Evolutionary conservation across 2,888 invertebrate genomes (phyloP).

Genomic region (Bugula neritina): DNA sequence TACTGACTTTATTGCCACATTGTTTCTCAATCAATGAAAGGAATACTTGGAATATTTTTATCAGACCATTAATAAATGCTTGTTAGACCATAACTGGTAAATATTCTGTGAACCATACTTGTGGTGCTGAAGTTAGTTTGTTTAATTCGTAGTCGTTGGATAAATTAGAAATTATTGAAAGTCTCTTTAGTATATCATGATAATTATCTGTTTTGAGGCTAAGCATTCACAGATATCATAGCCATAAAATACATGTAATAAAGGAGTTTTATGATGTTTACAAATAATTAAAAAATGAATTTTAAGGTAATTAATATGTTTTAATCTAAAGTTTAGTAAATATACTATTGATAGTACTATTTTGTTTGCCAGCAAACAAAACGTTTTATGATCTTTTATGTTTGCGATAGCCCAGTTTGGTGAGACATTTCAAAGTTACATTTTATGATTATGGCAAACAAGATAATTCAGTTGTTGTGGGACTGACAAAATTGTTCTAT

Average conservation of each 20-base stretch:
- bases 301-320: neutral
- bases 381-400: neutral
- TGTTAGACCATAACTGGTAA: neutral
- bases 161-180: no score
- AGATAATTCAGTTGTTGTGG: no score
- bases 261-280: constrained; percentile 16
- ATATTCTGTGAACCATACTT: neutral
- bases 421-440: no score
- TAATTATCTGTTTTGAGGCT: no score
- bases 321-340: constrained; percentile 1
- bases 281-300: constrained; percentile 2
- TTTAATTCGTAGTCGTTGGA: no score
- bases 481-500: no score
- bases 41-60: neutral
- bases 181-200: no score
- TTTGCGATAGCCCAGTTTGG: no score
- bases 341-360: neutral
- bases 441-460: no score
- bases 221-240: no score
- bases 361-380: neutral
- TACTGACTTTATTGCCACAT: neutral
- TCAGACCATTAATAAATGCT: neutral
- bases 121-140: no score
- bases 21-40: neutral
- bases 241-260: no score